Evolutionary conservation across 2,797 vertebrate species (phyloP).

Genomic region (Silurus lanzhouensis): DNA sequence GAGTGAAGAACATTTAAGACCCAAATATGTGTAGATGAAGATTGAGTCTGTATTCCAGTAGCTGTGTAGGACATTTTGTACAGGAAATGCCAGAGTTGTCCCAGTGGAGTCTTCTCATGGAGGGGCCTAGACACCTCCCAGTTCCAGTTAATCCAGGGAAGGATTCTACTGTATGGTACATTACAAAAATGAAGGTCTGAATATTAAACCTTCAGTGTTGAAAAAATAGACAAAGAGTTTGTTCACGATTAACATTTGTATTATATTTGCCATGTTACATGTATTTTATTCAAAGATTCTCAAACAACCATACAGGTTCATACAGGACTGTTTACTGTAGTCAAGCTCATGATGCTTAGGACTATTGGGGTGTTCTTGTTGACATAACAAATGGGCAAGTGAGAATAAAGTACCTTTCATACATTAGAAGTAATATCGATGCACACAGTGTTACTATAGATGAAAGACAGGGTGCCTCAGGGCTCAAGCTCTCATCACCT

Average conservation of each 20-base stretch:
- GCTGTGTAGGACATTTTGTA: constrained; percentile 61
- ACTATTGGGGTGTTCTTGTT: constrained; percentile 2
- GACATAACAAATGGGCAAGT: not conserved
- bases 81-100: constrained; percentile 78
- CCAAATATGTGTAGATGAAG: constrained; percentile 31
- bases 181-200: constrained; percentile 1
- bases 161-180: constrained; percentile 16
- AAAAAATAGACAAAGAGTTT: constrained; percentile 14
- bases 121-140: constrained; percentile 51
- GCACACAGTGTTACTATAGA: not conserved
- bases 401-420: not conserved
- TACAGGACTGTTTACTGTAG: not conserved
- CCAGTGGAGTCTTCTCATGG: constrained; percentile 62
- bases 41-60: constrained; percentile 42
- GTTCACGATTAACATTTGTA: not conserved
- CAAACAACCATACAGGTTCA: not conserved
- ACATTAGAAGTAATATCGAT: constrained; percentile 11
- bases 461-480: constrained; percentile 2
- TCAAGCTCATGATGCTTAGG: not conserved
- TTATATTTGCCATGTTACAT: not conserved
- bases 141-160: constrained; percentile 34
- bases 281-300: not conserved
- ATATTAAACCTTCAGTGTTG: constrained; percentile 19
- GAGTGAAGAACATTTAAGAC: constrained; percentile 1
- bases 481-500: constrained; percentile 35